Evolutionary conservation across 2,113 vertebrate species (phyloP).

Genomic region (Antidorcas marsupialis): DNA sequence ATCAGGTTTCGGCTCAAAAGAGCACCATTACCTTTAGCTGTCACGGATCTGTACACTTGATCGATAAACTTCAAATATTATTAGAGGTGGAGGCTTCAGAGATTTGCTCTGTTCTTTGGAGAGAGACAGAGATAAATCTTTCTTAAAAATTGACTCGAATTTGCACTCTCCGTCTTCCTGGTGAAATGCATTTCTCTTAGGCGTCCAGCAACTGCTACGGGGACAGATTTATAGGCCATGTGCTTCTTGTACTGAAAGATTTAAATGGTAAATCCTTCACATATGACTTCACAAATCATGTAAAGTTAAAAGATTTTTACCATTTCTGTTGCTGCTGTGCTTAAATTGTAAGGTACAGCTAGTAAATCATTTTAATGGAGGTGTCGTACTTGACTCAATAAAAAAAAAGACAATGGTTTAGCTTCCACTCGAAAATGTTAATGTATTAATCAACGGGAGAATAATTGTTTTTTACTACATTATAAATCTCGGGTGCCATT

Average conservation of each 20-base stretch:
- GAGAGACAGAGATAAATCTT: slow-evolving; percentile 91
- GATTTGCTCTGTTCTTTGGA: slow-evolving; percentile 88
- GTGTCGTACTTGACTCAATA: slow-evolving; percentile 83
- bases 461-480: slow-evolving; percentile 84
- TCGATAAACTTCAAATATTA: slow-evolving; percentile 95
- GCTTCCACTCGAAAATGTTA: slow-evolving; percentile 87
- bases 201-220: slow-evolving; percentile 77
- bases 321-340: slow-evolving; percentile 88
- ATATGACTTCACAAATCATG: slow-evolving; percentile 95
- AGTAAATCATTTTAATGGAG: slow-evolving; percentile 92
- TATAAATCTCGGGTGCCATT: slow-evolving; percentile 85
- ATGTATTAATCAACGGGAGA: slow-evolving; percentile 88
- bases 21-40: slow-evolving; percentile 90
- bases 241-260: slow-evolving; percentile 92
- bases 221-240: slow-evolving; percentile 90
- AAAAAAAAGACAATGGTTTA: slow-evolving; percentile 83
- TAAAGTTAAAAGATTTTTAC: slow-evolving; percentile 92
- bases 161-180: slow-evolving; percentile 86
- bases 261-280: slow-evolving; percentile 94
- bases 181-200: slow-evolving; percentile 86
- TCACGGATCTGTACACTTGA: slow-evolving; percentile 91
- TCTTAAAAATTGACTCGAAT: slow-evolving; percentile 89
- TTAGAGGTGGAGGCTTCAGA: slow-evolving; percentile 89
- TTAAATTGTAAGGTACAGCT: slow-evolving; percentile 89
- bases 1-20: slow-evolving; percentile 84